phyloP scores from a whole-genome alignment of 2,113 vertebrate species.

The Charadrius vociferus region DNA sequence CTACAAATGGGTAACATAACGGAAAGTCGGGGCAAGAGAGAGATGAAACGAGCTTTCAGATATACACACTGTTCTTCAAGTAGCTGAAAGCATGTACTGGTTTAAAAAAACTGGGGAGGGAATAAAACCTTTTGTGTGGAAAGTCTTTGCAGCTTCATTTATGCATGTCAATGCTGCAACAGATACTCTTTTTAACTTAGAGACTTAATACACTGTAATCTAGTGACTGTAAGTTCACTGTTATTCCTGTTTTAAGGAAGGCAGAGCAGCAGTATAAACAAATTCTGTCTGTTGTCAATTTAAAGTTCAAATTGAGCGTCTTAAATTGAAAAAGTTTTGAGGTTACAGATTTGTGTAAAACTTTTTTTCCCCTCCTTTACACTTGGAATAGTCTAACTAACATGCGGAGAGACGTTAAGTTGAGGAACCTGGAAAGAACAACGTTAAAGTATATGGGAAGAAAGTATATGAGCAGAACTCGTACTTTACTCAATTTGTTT shows the following conservation, averaged over 20 bases:
- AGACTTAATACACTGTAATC: background rate
- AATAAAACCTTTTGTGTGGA: background rate
- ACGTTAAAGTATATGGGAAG: background rate
- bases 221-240: background rate
- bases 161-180: background rate
- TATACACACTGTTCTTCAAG: background rate
- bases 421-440: background rate
- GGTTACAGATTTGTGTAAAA: background rate
- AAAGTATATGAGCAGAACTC: background rate
- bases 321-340: background rate
- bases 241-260: background rate
- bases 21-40: background rate
- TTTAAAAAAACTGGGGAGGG: background rate
- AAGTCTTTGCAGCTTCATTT: background rate
- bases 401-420: background rate
- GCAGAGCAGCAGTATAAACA: background rate
- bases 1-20: background rate
- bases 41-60: background rate
- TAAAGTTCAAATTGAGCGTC: background rate
- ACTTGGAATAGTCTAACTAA: background rate
- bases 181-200: background rate
- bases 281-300: background rate
- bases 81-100: background rate
- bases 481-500: background rate
- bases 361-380: background rate